phyloP scores from a whole-genome alignment of 2,113 vertebrate species.

The Varanus komodoensis region DNA sequence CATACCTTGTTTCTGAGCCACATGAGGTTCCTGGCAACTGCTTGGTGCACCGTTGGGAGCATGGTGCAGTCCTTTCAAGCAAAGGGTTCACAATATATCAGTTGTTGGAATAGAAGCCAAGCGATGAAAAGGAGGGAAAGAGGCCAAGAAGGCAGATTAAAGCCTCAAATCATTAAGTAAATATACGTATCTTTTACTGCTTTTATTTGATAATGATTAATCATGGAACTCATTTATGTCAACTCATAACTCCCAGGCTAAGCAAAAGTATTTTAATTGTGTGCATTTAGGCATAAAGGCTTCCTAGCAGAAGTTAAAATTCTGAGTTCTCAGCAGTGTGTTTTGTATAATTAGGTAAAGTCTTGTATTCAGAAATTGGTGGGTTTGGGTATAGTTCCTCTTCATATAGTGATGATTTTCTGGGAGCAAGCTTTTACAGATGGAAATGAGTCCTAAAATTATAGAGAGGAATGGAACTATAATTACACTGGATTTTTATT shows the following conservation, averaged over 20 bases:
- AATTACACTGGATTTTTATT: background rate
- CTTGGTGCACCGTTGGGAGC: no score
- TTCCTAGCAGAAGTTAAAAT: background rate
- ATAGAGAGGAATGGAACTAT: background rate
- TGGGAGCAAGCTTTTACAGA: background rate
- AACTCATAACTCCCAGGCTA: background rate
- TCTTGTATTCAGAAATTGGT: background rate
- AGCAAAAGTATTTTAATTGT: background rate
- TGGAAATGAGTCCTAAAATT: slow-evolving; percentile 25
- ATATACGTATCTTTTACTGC: background rate
- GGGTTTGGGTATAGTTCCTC: background rate
- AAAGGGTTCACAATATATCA: no score
- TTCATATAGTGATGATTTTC: background rate
- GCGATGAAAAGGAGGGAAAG: no score
- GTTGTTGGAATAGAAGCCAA: no score
- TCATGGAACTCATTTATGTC: background rate
- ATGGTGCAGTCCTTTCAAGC: no score
- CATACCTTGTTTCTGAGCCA: no score
- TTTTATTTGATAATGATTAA: background rate
- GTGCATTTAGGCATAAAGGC: background rate
- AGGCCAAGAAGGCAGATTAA: background rate
- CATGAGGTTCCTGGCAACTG: no score
- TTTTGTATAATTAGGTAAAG: slow-evolving; percentile 24
- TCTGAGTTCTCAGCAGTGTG: background rate
- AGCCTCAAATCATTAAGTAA: background rate